A percentile compares a stretch with the other conserved stretches of the same genome.
Evolutionary conservation across 2,113 vertebrate species (phyloP).

Genomic region (Numenius arquata): DNA sequence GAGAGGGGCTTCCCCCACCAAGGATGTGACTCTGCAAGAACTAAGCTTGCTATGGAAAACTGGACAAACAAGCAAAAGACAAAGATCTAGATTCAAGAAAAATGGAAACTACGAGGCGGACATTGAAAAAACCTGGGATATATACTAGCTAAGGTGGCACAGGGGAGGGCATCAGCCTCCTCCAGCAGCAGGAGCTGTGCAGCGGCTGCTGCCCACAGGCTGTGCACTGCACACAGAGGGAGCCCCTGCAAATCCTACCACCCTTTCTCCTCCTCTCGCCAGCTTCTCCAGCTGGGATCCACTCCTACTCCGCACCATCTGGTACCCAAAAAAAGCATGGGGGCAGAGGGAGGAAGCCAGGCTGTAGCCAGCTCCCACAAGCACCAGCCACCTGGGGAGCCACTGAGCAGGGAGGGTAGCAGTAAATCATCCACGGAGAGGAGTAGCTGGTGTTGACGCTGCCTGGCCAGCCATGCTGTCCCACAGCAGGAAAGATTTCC

Average conservation of each 20-base stretch:
- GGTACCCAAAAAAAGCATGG: background rate
- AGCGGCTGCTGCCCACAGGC: too few relatives aligned
- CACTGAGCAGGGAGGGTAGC: background rate
- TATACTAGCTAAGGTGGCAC: background rate
- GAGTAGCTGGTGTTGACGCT: background rate
- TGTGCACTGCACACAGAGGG: rapidly evolving
- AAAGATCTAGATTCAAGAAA: background rate
- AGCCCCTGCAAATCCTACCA: rapidly evolving
- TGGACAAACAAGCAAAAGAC: background rate
- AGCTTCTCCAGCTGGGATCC: background rate
- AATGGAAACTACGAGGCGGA: rapidly evolving
- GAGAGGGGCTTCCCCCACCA: background rate
- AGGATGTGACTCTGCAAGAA: background rate
- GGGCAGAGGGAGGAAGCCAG: background rate
- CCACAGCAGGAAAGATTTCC: background rate
- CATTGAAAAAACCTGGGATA: background rate
- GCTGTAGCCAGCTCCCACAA: background rate
- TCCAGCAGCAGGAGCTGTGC: background rate
- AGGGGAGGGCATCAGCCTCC: background rate
- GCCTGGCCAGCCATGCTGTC: background rate
- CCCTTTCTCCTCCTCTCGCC: background rate
- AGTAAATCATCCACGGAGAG: background rate
- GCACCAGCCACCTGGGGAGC: background rate
- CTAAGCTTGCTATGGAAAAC: background rate
- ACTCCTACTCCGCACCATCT: background rate